Conservation (phyloP, 2,888 invertebrate genomes). For the Chironomus tentans region DNA sequence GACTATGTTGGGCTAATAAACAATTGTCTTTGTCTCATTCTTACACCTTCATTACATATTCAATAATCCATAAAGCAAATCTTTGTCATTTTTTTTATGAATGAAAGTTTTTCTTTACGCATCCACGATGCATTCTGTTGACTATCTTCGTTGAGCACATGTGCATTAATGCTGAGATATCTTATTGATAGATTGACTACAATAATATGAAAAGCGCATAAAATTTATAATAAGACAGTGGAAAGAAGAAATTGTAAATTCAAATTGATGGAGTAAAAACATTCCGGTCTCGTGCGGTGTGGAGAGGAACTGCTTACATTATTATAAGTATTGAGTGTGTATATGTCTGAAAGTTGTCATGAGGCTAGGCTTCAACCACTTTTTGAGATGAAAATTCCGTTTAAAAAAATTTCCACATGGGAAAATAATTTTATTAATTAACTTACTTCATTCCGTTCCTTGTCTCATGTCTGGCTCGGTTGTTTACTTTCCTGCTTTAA, state of each 20-base stretch:
- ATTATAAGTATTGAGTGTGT: not conserved
- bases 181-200: constrained; percentile 1
- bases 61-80: not conserved
- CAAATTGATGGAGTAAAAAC: not conserved
- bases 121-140: too few relatives aligned
- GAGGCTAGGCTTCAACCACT: not conserved
- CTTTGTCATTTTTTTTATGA: not conserved
- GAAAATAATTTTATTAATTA: not conserved
- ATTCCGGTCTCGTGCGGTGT: not conserved
- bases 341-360: not conserved
- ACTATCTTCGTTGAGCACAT: not conserved
- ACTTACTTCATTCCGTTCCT: not conserved
- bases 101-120: not conserved
- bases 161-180: not conserved
- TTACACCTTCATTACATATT: constrained; percentile 3
- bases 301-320: not conserved
- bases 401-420: not conserved
- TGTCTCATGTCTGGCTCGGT: not conserved
- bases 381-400: not conserved
- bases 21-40: constrained; percentile 3
- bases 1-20: not conserved
- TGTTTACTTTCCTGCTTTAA: too few relatives aligned
- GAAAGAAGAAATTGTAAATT: not conserved
- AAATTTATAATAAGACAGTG: not conserved
- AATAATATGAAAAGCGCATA: not conserved